Evolutionary conservation across 2,888 invertebrate species (phyloP), one percentile per base, ranked within the genome.

Genomic region (Eupithecia exiguata): DNA sequence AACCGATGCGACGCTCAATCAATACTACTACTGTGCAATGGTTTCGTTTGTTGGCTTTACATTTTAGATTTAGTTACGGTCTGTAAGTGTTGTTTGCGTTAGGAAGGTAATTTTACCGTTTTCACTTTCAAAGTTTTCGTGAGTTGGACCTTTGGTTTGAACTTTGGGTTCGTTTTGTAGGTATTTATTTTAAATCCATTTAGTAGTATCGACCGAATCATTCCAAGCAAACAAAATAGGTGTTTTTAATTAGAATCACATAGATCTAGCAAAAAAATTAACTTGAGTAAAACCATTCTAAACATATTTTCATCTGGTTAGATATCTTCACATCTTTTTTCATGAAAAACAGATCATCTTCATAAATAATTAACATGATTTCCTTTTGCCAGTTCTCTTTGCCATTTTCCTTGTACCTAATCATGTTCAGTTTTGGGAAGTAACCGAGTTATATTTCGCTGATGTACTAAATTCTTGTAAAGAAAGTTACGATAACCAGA

Each of bases 11-110:
- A 83, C 84, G 86, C 86, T 86, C 88, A 89, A 89, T 91, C 90
- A 89, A 91, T 91, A 90, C 84, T 82, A 89, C 91, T 91, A 90
- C 84, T 82, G 83, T 83, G 84, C 86, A 85, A 81, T 74, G 84
- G 81, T 79, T 82, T 78, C 79, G 84, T 84, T 38, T 84, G 84
- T 84, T 84, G 84, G 82, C 84, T 87, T 87, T 86, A 82, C 82
- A 82, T 84, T 86, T 84, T 82, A 81, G 80, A 84, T 86, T 84
- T 84, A 79, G 84, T 83, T 84, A 80, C 77, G 53, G 72, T 74
- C 79, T 53, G 43, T 80, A 75, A 78, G 63, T 66, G 67, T 65
- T 71, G 61, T 66, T 66, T 66, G 71, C 53, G 65, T 69, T 74
- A 63, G 35, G 14, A 35, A 43, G 53, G 25, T 46, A 43, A 36